phyloP scores from a whole-genome alignment of 2,797 vertebrate genomes.

The Myoxocephalus aenaeus region DNA sequence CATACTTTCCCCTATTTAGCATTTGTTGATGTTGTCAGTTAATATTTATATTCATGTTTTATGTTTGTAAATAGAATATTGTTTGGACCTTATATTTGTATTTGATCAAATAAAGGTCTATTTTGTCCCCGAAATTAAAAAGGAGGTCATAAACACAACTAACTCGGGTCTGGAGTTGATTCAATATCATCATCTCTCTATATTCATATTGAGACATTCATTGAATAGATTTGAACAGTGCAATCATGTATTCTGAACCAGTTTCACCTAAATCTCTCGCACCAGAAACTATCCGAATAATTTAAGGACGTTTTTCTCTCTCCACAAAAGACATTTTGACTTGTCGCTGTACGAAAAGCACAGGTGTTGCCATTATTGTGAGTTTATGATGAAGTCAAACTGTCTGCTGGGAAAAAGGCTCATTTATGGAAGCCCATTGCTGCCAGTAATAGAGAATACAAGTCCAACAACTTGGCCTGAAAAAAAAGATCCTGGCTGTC shows the following conservation, averaged over 20 bases:
- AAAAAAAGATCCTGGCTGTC: not conserved
- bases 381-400: not conserved
- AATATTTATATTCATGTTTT: slow-evolving; percentile 25
- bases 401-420: not conserved
- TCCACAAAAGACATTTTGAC: not conserved
- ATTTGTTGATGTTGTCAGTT: slow-evolving; percentile 6
- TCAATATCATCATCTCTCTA: slow-evolving; percentile 14
- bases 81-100: slow-evolving; percentile 18
- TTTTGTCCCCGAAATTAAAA: slow-evolving; percentile 2
- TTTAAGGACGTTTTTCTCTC: not conserved
- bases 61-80: slow-evolving; percentile 7
- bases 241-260: not conserved
- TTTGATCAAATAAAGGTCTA: slow-evolving; percentile 29
- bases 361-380: not conserved
- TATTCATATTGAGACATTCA: not conserved
- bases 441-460: not conserved
- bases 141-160: slow-evolving; percentile 12
- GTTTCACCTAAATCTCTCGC: slow-evolving; percentile 2
- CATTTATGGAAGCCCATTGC: not conserved
- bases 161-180: not conserved
- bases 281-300: not conserved
- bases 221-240: not conserved
- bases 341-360: slow-evolving; percentile 1
- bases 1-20: slow-evolving; percentile 27
- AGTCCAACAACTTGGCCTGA: not conserved